Base-by-base conservation (phyloP, 2,888 invertebrate genomes). In the Parthenolecanium corni region DNA sequence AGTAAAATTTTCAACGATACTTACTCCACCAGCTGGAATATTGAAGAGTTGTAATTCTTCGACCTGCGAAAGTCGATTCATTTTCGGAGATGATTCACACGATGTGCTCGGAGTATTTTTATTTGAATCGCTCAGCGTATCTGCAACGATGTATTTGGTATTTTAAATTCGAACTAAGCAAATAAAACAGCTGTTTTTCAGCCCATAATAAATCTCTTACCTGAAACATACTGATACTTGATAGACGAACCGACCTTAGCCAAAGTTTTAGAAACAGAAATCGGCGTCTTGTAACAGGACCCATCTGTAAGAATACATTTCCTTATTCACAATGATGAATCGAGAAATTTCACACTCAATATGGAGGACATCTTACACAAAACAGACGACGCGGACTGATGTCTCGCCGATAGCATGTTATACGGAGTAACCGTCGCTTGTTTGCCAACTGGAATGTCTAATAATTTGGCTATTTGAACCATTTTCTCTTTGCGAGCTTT, bases 401-500 rank as follows among this genome's bases (percentile, higher is more conserved):
- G 62, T 23, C 52, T 52, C 3, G 62, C 36, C 6, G 52, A 16
- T 4, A 61, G 40, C 23, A 49, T 36, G 21, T 40, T 42, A 9
- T 56, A 56, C 42, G 16, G 42, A 9, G 38, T 11, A 56, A n/a
- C 42, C 11, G 47, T 51, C n/a, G 64, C 44, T 12, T 47, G 24
- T n/a, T 38, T 21, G 31, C 49, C 2, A 9, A 49, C 57, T 24
- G 86, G 84, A 67, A 93, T 85, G 72, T 96, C 95, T 20, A 98
- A 77, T 11, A 97, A 76, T 38, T 87, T 83, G 0, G 93, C 95
- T 63, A 97, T 96, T 74, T 93, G 89, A 71, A 88, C 88, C 87
- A 97, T 91, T 75, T 97, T 97, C 76, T 92, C 89, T 71, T 95
- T 94, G 0, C 97, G 83, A 0, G 96, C 93, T 75, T 92, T 94